Evolutionary conservation across 2,888 invertebrate species (phyloP), one percentile per base, ranked within the genome.

Genomic region (Idaea straminata): DNA sequence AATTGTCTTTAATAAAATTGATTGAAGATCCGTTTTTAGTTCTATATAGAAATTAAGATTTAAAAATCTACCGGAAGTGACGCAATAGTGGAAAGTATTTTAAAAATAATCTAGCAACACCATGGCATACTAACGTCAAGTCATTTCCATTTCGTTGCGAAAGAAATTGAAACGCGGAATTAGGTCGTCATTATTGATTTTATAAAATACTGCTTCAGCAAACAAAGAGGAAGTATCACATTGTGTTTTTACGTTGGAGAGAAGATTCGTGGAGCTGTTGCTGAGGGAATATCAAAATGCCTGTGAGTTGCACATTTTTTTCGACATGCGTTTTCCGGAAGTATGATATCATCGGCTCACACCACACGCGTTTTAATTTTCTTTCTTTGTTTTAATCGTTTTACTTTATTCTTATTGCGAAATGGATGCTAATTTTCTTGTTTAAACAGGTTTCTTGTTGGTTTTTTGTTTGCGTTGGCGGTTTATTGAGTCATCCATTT

Each of bases 181-280:
- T 89, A 89, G 90, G 89, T 90, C 87, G 86, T 76, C 81, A 74
- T 77, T 87, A 91, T 89, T 87, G 91, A 91, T 90, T 91, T 90
- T 86, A 76, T 75, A 83, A 79, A 82, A 84, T 82, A 84, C 81
- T 77, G 75, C 83, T 81, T 83, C 81, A 77, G 76, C 83, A 81
- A 84, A 85, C 86, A 87, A 86, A 77, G 47, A 84, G 85, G 79
- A 79, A 71, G 74, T 76, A 70, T 80, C 72, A 64, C 69, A 76
- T 74, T 67, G 78, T 77, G 79, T 80, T 78, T 75, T 63, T 75
- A 71, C 76, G 69, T 72, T 73, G 10, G 10, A 47, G 47, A 47
- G 47, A 47, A 47, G 47, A 47, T 10, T 47, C 47, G 47, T 47
- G 5, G 47, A 47, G 47, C 47, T 47, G 47, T 10, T 13, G 47